Evolutionary conservation across 2,888 invertebrate genomes (phyloP).

Genomic region (Slavum lentiscoides): DNA sequence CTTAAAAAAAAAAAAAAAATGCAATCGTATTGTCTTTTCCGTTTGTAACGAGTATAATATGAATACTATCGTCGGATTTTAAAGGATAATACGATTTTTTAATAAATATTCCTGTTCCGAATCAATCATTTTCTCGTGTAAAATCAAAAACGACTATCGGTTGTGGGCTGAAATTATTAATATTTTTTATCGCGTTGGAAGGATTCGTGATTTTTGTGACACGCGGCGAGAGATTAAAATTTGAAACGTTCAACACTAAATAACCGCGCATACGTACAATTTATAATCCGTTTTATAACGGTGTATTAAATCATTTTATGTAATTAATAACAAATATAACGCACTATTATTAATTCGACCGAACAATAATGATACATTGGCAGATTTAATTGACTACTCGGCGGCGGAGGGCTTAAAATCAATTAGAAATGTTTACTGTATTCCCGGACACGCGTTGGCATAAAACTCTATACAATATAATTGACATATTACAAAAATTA

Average conservation of each 20-base stretch:
- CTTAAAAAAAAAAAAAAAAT: too few relatives aligned
- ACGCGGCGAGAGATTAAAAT: neutral
- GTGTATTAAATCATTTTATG: conserved; percentile 10
- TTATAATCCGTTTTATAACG: neutral
- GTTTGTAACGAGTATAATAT: too few relatives aligned
- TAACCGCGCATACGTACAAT: neutral
- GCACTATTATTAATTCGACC: neutral
- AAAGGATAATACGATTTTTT: too few relatives aligned
- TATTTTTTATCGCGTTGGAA: too few relatives aligned
- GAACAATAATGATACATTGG: conserved; percentile 8
- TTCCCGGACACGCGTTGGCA: neutral
- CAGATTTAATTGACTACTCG: conserved; percentile 13
- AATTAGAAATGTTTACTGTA: neutral
- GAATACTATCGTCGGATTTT: too few relatives aligned
- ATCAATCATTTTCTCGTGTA: too few relatives aligned
- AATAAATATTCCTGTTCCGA: too few relatives aligned
- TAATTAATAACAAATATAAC: conserved; percentile 16
- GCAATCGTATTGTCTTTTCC: too few relatives aligned
- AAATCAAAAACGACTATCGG: too few relatives aligned
- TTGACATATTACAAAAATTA: neutral
- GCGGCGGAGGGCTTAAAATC: neutral
- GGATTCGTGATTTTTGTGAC: neutral
- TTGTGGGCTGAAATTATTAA: too few relatives aligned
- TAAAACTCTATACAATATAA: neutral
- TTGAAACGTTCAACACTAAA: neutral